Conservation (phyloP, 92 coral and sea anemone genomes). For the Epizoanthus stellaris region DNA sequence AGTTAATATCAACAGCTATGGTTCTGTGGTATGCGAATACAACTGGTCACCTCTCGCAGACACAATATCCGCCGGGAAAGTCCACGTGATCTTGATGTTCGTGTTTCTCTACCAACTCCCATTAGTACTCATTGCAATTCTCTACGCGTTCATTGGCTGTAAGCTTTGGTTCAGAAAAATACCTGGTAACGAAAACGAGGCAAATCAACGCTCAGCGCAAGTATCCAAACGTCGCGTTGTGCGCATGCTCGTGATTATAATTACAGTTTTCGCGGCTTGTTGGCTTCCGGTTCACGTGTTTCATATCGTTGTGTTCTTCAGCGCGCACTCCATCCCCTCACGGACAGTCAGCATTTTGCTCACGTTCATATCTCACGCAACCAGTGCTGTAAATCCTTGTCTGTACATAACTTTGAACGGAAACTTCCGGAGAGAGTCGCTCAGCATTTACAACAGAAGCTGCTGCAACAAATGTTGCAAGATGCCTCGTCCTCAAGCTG, state of each 20-base stretch:
- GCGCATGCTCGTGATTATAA: conserved; percentile 56
- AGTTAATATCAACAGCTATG: conserved; percentile 13
- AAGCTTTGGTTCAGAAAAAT: conserved; percentile 68
- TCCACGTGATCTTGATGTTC: conserved; percentile 47
- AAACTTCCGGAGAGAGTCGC: conserved; percentile 56
- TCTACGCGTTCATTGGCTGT: conserved; percentile 56
- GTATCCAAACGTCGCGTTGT: conserved; percentile 58
- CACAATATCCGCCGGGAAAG: conserved; percentile 37
- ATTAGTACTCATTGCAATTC: conserved; percentile 53
- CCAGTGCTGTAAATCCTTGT: conserved; percentile 75
- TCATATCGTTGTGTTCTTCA: conserved; percentile 50
- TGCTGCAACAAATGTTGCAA: not conserved
- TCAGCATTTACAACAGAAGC: not conserved
- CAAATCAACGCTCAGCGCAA: conserved; percentile 27
- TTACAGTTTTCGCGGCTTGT: conserved; percentile 61
- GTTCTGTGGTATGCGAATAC: not conserved
- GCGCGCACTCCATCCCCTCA: not conserved
- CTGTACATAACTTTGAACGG: conserved; percentile 61
- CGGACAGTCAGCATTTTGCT: conserved; percentile 2
- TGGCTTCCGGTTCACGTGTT: conserved; percentile 75
- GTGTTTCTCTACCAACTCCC: conserved; percentile 63
- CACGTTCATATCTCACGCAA: conserved; percentile 70
- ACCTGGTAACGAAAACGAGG: conserved; percentile 37
- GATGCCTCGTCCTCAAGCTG: not conserved
- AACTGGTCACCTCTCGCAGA: not conserved